Conservation (phyloP, 1,140 invertebrate species). For the Ditylenchus dipsaci region DNA sequence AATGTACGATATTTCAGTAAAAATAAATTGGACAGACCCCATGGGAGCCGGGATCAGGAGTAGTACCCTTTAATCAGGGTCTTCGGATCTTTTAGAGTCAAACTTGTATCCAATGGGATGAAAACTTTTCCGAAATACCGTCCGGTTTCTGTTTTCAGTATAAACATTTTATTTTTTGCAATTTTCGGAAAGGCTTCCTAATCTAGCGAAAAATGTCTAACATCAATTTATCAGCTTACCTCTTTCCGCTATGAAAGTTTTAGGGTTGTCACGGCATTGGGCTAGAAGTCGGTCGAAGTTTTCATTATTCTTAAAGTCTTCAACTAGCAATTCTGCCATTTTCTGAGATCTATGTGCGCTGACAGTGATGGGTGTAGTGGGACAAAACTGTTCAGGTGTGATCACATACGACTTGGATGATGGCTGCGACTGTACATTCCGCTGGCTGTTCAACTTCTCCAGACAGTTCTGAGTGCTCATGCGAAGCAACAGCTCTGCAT, state of each 20-base stretch:
- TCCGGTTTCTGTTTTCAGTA: too few relatives aligned
- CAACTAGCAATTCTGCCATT: conserved; percentile 26
- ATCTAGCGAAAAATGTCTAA: too few relatives aligned
- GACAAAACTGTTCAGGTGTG: conserved; percentile 40
- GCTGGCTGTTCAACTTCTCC: conserved; percentile 37
- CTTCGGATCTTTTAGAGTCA: too few relatives aligned
- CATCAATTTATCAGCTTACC: conserved; percentile 11
- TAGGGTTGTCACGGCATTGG: conserved; percentile 41
- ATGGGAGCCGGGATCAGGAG: too few relatives aligned
- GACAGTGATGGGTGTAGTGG: conserved; percentile 33
- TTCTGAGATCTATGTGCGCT: conserved; percentile 28
- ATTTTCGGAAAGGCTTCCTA: too few relatives aligned
- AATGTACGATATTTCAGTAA: too few relatives aligned
- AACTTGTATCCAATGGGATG: too few relatives aligned
- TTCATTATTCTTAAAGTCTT: conserved; percentile 24
- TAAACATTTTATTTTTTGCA: too few relatives aligned
- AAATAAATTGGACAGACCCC: too few relatives aligned
- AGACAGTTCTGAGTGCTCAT: conserved; percentile 43
- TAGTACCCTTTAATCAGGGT: too few relatives aligned
- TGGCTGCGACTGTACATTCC: conserved; percentile 14
- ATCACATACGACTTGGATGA: conserved; percentile 42
- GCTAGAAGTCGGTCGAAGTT: conserved; percentile 24
- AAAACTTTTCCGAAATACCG: too few relatives aligned
- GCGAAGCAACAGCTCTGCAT: conserved; percentile 39
- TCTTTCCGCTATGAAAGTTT: conserved; percentile 31